Conservation (phyloP, 2,113 vertebrate genomes). For the Circaetus gallicus region DNA sequence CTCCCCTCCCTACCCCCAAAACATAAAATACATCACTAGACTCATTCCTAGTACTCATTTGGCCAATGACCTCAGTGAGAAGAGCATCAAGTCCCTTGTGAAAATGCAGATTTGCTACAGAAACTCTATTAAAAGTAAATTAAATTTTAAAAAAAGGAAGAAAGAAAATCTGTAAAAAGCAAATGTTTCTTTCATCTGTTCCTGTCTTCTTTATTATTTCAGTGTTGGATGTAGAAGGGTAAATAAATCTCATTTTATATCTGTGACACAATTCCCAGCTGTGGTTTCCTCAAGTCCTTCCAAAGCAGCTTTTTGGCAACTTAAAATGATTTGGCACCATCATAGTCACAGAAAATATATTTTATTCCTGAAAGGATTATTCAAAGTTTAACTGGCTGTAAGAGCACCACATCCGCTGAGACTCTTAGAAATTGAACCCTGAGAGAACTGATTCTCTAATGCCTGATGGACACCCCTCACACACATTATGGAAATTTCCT, state of each 20-base stretch:
- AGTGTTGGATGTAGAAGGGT: constrained; percentile 35
- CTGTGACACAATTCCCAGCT: constrained; percentile 66
- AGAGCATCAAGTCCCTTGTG: background rate
- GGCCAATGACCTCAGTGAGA: background rate
- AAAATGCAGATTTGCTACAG: constrained; percentile 27
- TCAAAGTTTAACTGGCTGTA: constrained; percentile 49
- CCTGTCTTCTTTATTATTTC: constrained; percentile 47
- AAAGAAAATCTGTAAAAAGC: background rate
- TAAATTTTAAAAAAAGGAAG: background rate
- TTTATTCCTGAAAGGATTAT: constrained; percentile 65
- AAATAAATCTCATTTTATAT: constrained; percentile 66
- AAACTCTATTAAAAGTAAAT: constrained; percentile 32
- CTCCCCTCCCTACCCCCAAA: background rate
- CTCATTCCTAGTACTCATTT: background rate
- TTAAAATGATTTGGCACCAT: constrained; percentile 56
- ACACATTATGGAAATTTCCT: background rate
- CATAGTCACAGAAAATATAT: constrained; percentile 58
- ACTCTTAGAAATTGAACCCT: background rate
- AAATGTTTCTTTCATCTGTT: constrained; percentile 51
- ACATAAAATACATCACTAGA: background rate
- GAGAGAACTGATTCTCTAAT: background rate
- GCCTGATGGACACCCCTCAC: background rate
- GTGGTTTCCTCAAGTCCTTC: constrained; percentile 57
- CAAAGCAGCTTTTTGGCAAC: constrained; percentile 58
- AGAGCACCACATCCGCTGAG: background rate